phyloP scores from a whole-genome alignment of 1,140 invertebrate species.

The Atopsyche davidsoni region DNA sequence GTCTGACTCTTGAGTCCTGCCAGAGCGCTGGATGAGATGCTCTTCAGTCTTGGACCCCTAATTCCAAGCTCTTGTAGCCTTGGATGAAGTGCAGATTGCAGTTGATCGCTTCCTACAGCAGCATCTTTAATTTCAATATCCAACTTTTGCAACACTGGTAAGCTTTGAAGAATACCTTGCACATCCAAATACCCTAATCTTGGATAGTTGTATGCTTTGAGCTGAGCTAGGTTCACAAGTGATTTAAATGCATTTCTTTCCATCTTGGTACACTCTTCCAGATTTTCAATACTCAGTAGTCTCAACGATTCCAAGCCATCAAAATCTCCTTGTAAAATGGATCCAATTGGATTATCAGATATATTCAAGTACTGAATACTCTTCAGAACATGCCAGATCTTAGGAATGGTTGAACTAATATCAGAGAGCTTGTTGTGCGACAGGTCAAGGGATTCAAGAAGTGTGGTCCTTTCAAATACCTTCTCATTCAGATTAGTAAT shows the following conservation, averaged over 20 bases:
- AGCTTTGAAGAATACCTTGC: conserved; percentile 66
- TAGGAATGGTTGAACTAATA: conserved; percentile 49
- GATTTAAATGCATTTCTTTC: conserved; percentile 77
- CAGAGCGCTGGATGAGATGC: conserved; percentile 74
- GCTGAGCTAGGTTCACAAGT: conserved; percentile 59
- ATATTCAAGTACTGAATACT: conserved; percentile 66
- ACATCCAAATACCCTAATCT: conserved; percentile 77
- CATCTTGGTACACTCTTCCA: conserved; percentile 65
- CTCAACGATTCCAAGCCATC: conserved; percentile 60
- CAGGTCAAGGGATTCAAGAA: conserved; percentile 71
- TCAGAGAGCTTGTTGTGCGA: conserved; percentile 67
- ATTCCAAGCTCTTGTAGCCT: conserved; percentile 68
- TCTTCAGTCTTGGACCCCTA: conserved; percentile 65
- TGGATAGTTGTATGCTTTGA: conserved; percentile 69
- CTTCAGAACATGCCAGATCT: conserved; percentile 60
- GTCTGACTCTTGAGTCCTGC: conserved; percentile 68
- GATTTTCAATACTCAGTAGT: conserved; percentile 58
- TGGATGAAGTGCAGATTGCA: conserved; percentile 71
- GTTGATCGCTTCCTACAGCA: conserved; percentile 72
- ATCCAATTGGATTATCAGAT: conserved; percentile 69
- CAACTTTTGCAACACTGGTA: conserved; percentile 62
- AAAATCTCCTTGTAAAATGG: conserved; percentile 68
- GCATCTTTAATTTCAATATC: conserved; percentile 84
- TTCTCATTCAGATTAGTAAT: conserved; percentile 59
- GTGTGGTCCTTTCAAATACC: conserved; percentile 69